phyloP scores from a whole-genome alignment of 2,888 invertebrate genomes.

The Epicampocera succincta region DNA sequence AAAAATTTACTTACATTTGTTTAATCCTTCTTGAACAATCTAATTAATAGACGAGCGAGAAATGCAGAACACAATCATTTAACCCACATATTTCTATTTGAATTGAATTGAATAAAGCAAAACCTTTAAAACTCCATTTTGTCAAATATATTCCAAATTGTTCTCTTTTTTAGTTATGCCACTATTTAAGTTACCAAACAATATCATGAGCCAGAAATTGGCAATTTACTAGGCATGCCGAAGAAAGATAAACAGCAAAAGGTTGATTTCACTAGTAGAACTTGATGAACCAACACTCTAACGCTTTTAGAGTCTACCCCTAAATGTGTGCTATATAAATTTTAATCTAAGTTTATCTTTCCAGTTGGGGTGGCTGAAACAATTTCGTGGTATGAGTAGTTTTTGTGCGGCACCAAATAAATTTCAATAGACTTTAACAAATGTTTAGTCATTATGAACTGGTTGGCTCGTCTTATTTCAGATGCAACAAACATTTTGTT shows the following conservation, averaged over 20 bases:
- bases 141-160: not conserved
- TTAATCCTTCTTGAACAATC: too few relatives aligned
- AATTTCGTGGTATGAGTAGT: not conserved
- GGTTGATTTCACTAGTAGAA: constrained; percentile 59
- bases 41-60: too few relatives aligned
- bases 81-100: too few relatives aligned
- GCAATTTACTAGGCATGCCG: constrained; percentile 18
- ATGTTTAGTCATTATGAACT: constrained; percentile 74
- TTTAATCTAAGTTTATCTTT: not conserved
- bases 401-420: constrained; percentile 15
- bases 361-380: not conserved
- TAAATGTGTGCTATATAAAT: not conserved
- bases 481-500: constrained; percentile 35
- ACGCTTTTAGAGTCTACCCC: constrained; percentile 14
- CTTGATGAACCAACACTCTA: constrained; percentile 25
- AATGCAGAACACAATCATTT: too few relatives aligned
- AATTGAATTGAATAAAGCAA: too few relatives aligned
- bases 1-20: too few relatives aligned
- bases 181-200: too few relatives aligned
- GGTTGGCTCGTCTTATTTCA: constrained; percentile 36
- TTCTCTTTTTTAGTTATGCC: not conserved
- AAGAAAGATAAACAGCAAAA: constrained; percentile 59
- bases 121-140: too few relatives aligned
- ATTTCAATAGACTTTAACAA: constrained; percentile 75
- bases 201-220: too few relatives aligned